Evolutionary conservation across 2,888 invertebrate species (phyloP).

Genomic region (Epistrophe grossulariae): DNA sequence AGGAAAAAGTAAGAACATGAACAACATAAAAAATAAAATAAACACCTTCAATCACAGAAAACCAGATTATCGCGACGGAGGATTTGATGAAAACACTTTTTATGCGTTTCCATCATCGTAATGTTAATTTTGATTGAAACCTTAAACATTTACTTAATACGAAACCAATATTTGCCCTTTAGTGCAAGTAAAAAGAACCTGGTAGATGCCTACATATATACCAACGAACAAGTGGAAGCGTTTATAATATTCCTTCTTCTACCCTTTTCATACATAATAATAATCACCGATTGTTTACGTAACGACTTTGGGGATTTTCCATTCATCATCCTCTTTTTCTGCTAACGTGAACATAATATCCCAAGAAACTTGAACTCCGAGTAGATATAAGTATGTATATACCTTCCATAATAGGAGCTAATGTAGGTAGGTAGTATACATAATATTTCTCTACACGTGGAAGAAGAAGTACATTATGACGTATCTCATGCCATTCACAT

Average conservation of each 20-base stretch:
- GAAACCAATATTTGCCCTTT: not conserved
- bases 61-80: too few species aligned
- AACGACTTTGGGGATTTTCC: constrained; percentile 68
- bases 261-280: not conserved
- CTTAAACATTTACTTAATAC: not conserved
- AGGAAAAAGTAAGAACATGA: too few species aligned
- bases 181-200: too few species aligned
- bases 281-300: constrained; percentile 14
- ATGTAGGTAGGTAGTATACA: constrained; percentile 20
- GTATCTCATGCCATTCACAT: constrained; percentile 9
- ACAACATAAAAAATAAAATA: too few species aligned
- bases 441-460: constrained; percentile 40
- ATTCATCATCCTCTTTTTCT: constrained; percentile 60
- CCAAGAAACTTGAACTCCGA: constrained; percentile 17
- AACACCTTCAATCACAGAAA: too few species aligned
- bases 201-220: not conserved
- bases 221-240: constrained; percentile 12
- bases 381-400: not conserved
- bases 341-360: constrained; percentile 35
- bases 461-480: constrained; percentile 20
- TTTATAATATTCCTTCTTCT: not conserved
- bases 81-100: too few species aligned
- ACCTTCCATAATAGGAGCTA: not conserved
- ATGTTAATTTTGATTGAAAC: too few species aligned
- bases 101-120: too few species aligned